Percentiles rank a stretch among this genome's conserved stretches.
Evolutionary conservation across 1,140 invertebrate genomes (phyloP).

Genomic region (Ptiloglossa arizonensis): DNA sequence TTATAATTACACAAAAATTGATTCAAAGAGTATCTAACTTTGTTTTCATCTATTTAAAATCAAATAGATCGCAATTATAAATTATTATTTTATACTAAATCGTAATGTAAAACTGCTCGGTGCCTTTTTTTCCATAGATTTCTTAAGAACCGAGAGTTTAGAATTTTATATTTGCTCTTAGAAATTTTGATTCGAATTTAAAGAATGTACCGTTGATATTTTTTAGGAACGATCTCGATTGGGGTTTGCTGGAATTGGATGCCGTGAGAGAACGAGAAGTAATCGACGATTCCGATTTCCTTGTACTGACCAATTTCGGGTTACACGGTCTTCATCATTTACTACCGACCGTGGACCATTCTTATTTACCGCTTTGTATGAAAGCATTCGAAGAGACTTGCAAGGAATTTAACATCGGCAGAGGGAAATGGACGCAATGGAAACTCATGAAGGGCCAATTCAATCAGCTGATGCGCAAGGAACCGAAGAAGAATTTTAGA

Average conservation of each 20-base stretch:
- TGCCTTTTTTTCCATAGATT: too few relatives aligned
- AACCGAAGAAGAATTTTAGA: constrained; percentile 75
- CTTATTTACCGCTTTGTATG: constrained; percentile 85
- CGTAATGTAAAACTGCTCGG: too few relatives aligned
- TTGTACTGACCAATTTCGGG: constrained; percentile 88
- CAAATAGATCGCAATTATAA: too few relatives aligned
- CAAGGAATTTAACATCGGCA: constrained; percentile 85
- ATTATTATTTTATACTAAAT: too few relatives aligned
- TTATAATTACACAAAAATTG: too few relatives aligned
- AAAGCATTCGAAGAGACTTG: constrained; percentile 86
- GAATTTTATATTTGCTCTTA: too few relatives aligned
- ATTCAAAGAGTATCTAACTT: too few relatives aligned
- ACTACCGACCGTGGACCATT: constrained; percentile 91
- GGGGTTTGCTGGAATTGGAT: constrained; percentile 90
- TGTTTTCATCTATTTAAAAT: too few relatives aligned
- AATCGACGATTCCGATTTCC: constrained; percentile 86
- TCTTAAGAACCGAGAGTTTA: too few relatives aligned
- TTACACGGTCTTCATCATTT: constrained; percentile 91
- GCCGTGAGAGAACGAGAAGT: constrained; percentile 88
- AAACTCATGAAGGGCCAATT: constrained; percentile 87
- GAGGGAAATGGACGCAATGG: constrained; percentile 82
- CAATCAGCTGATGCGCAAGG: constrained; percentile 84
- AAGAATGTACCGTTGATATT: background rate
- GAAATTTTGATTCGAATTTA: too few relatives aligned
- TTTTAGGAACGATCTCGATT: constrained; percentile 85